Base-by-base conservation (phyloP, 2,888 invertebrate species). In the Oegoconia quadripuncta region DNA sequence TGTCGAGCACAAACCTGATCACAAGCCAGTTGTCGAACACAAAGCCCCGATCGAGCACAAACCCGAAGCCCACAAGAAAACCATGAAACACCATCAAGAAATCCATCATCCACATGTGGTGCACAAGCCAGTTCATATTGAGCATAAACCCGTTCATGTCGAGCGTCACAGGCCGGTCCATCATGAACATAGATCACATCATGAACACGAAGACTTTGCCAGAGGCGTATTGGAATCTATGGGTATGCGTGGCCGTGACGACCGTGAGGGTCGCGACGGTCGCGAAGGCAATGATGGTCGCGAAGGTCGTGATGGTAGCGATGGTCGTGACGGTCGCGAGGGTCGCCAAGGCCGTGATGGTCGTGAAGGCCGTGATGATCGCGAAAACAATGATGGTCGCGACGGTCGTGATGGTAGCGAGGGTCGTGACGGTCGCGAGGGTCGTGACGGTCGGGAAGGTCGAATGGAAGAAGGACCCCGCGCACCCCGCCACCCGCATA, bases 1-100 rank as follows among this genome's bases (percentile, higher is more conserved):
- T 4, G 25, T 9, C 26, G 30, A 29, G n/a, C 29, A 37, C 22
- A 20, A 38, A 25, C 38, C 5, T n/a, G n/a, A 29, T 15, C 8
- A 9, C 3, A 15, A 29, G 11, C 28, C 28, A 29, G 15, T 29
- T 11, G 16, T 6, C 3, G 28, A 29, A 15, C 6, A 29, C 2
- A 27, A 6, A 12, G 13, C 12, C 4, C 7, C 8, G 14, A 14
- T 13, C 12, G 27, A 25, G 11, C 11, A 25, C 4, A 2, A 8
- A 3, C 13, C 32, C 32, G 8, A 11, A 12, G 14, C 32, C 13
- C 26, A 25, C 26, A 32, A 32, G 32, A 32, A 32, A 32, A 9
- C 14, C 12, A 26, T 16, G 26, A 17, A 12, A 13, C 26, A 11
- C 34, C 12, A 34, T 6, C 34, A 26, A 11, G 3, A 34, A 12